phyloP scores from a whole-genome alignment of 2,113 vertebrate species.

The Thamnophis sirtalis region DNA sequence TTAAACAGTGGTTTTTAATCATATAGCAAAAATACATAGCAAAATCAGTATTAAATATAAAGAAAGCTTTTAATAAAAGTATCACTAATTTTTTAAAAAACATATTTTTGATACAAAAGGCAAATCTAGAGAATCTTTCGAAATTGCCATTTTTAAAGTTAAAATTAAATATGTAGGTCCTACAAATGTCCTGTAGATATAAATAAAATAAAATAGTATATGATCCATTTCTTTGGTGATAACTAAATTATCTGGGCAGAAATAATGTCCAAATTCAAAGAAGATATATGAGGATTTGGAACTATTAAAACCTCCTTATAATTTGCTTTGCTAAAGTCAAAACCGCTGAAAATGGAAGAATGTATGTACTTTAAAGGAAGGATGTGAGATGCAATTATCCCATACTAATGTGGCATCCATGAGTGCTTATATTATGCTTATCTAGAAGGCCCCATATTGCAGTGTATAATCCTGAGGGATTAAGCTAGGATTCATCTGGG shows the following conservation, averaged over 20 bases:
- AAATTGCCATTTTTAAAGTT: background rate
- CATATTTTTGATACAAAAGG: background rate
- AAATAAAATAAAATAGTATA: background rate
- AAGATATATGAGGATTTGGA: background rate
- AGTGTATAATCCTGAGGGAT: background rate
- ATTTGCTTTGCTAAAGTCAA: background rate
- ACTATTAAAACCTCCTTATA: background rate
- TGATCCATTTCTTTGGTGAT: background rate
- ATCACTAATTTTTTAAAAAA: background rate
- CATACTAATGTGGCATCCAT: background rate
- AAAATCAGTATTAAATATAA: slow-evolving; percentile 5
- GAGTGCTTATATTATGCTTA: background rate
- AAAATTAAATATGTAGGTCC: background rate
- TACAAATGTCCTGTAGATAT: background rate
- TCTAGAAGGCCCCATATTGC: background rate
- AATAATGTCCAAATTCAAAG: background rate
- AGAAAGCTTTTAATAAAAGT: background rate
- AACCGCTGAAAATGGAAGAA: background rate
- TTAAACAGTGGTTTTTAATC: background rate
- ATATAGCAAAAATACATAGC: background rate
- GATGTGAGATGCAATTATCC: background rate
- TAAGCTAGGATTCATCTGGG: background rate
- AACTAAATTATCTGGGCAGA: background rate
- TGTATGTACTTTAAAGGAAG: background rate
- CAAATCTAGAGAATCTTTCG: background rate